These are phyloP conservation scores for Myodes glareolus DNA, from an alignment of 2,113 vertebrate genomes.

Conservation along the genomic window DNA sequence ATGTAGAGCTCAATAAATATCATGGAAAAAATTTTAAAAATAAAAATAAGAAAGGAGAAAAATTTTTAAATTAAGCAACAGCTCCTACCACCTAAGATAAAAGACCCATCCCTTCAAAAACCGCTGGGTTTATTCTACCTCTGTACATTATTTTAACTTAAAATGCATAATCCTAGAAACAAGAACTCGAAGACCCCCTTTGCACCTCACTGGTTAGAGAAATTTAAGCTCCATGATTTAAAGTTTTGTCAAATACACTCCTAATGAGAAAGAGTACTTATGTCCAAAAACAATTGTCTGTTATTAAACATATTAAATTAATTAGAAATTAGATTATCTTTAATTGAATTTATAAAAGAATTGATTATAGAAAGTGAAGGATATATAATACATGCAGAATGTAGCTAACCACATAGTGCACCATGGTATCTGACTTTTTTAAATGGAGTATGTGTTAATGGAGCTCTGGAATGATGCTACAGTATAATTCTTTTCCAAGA, in stretches of 20 bases:
- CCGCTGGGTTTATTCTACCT: not conserved
- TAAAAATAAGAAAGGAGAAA: not conserved
- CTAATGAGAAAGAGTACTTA: not conserved
- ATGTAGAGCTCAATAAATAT: no score
- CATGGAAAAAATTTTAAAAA: not conserved
- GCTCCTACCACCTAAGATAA: not conserved
- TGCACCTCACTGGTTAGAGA: not conserved
- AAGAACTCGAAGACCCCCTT: not conserved
- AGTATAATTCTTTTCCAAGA: not conserved
- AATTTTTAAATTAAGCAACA: not conserved
- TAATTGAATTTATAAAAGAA: constrained; percentile 53
- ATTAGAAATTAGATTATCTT: constrained; percentile 49
- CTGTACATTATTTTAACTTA: constrained; percentile 27
- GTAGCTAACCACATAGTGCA: not conserved
- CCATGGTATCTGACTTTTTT: not conserved
- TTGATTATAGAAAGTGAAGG: constrained; percentile 34
- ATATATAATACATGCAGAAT: not conserved
- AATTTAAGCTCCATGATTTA: not conserved
- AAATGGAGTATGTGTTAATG: not conserved
- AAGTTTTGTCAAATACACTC: not conserved
- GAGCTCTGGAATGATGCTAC: not conserved
- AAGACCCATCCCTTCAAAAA: not conserved
- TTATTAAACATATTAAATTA: constrained; percentile 46
- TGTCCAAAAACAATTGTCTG: not conserved
- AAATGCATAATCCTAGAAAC: constrained; percentile 1